A percentile compares a stretch with the other conserved stretches of the same genome.
Evolutionary conservation across 53 echinoderm and acorn worm species (phyloP).

Genomic region (Zoroaster sp.): DNA sequence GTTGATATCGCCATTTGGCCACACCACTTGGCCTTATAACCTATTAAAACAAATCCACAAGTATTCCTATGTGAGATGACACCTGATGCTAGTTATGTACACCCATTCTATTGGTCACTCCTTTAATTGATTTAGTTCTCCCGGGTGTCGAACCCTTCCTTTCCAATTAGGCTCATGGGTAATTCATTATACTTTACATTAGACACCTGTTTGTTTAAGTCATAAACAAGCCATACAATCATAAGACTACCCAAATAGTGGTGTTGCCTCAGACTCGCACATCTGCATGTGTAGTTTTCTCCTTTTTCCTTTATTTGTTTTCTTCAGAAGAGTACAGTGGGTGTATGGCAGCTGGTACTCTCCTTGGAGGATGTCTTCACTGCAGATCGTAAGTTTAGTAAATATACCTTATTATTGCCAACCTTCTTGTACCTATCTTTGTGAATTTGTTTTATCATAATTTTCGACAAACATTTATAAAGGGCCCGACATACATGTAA

Average conservation of each 20-base stretch:
- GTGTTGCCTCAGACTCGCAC: too few species aligned
- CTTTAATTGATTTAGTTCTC: slow-evolving; percentile 60
- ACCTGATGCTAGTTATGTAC: not conserved
- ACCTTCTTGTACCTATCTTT: too few species aligned
- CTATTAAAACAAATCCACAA: not conserved
- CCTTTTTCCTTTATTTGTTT: not conserved
- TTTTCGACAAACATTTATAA: too few species aligned
- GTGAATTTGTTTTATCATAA: too few species aligned
- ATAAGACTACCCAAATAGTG: too few species aligned
- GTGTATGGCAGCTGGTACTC: slow-evolving; percentile 5
- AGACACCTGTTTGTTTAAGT: too few species aligned
- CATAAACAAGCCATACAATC: too few species aligned
- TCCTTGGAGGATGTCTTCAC: slow-evolving; percentile 24
- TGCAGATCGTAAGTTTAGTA: not conserved
- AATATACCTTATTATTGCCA: too few species aligned
- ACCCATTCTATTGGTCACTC: slow-evolving; percentile 51
- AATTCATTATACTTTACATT: slow-evolving; percentile 25
- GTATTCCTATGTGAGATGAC: slow-evolving; percentile 51
- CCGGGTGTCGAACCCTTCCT: slow-evolving; percentile 58
- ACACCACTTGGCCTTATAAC: too few species aligned
- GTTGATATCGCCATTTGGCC: too few species aligned
- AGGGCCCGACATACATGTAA: too few species aligned
- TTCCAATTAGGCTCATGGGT: slow-evolving; percentile 67
- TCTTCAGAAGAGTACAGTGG: not conserved
- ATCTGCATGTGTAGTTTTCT: not conserved